Conservation (phyloP, 2,113 vertebrate species). For the Lamprologus speciosus region DNA sequence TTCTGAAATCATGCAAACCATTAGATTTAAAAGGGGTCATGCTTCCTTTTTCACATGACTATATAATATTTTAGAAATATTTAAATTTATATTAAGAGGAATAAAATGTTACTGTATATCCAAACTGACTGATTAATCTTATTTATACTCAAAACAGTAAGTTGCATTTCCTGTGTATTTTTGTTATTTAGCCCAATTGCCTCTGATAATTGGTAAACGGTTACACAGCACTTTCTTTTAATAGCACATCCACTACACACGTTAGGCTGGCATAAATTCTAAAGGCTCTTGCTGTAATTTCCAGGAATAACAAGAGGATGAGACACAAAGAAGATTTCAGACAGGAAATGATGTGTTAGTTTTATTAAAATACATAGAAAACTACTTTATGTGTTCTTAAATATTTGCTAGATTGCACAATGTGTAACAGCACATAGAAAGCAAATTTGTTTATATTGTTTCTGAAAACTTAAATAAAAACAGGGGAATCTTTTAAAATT, state of each 20-base stretch:
- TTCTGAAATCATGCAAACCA: not conserved
- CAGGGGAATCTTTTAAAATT: conserved; percentile 22
- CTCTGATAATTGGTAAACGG: not conserved
- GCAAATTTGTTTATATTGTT: conserved; percentile 35
- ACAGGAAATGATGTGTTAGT: conserved; percentile 72
- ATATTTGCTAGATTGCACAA: conserved; percentile 71
- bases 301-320: conserved; percentile 41
- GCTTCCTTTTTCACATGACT: not conserved
- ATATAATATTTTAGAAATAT: not conserved
- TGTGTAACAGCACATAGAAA: conserved; percentile 70
- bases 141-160: not conserved
- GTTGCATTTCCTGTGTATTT: not conserved
- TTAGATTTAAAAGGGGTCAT: not conserved
- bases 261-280: not conserved
- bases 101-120: not conserved
- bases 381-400: conserved; percentile 72
- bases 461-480: conserved; percentile 55
- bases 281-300: conserved; percentile 8
- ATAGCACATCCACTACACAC: conserved; percentile 18
- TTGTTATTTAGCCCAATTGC: not conserved
- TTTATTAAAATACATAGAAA: conserved; percentile 86
- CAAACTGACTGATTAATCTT: not conserved
- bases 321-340: conserved; percentile 70
- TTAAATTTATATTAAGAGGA: not conserved
- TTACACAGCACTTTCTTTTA: conserved; percentile 29